Base-by-base conservation (phyloP, 2,113 vertebrate species). In the Gorsachius goisagi region DNA sequence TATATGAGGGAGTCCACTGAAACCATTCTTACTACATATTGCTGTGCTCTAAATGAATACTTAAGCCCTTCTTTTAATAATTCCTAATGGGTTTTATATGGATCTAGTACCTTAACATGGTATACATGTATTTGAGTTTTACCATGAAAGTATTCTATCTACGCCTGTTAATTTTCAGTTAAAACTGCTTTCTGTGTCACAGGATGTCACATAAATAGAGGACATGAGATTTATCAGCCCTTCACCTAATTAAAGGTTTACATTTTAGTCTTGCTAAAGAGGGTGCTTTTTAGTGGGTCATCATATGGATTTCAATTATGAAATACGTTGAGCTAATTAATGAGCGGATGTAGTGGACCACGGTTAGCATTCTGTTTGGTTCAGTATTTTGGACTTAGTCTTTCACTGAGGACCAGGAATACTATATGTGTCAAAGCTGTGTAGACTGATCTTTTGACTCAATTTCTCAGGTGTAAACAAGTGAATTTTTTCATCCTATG, bases 241-340 rank as follows among this genome's bases (percentile, higher is more conserved):
- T 74, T 85, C 82, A 79, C 83, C 97, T 97, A 89, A 94, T 97
- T 96, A 89, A 94, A 75, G 59, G 58, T 90, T 97, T 97, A 55
- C 30, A 62, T 96, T 97, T 94, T 78, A 90, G 15, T 91, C 80
- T 91, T 95, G 63, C 58, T 26, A 78, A 55, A 56, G 87, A 95
- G 69, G 33, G 5, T 15, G 95, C 20, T 62, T 96, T 68, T 83
- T 90, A 66, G 30, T 15, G 4, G 13, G n/a, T 95, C 49, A 45
- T 87, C 62, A 50, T 71, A 74, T 71, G 64, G 72, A 82, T 91
- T 94, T 76, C 74, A 97, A 5, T 94, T 93, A 82, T 79, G 67
- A 91, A 95, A 84, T 92, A 67, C 55, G 15, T 35, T 69, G 71
- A 95, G 52, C 69, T 97, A 89, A 93, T 55, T 95, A 69, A 90